Percentiles rank a stretch among this genome's conserved stretches.
phyloP scores from a whole-genome alignment of 2,797 vertebrate genomes.

The Oreochromis grahami region DNA sequence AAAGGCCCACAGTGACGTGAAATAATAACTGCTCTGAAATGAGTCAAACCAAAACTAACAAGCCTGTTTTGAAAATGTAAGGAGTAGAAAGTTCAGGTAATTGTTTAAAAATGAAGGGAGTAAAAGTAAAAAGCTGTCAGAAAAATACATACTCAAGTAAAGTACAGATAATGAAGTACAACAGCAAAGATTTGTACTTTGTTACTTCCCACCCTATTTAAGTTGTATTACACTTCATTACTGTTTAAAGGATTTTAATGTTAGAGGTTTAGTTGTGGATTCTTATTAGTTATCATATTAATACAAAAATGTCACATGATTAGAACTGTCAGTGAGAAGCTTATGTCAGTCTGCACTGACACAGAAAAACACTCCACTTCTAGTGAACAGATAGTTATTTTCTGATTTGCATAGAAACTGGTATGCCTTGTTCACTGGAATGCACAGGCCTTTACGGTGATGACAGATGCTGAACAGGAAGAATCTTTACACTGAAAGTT shows the following conservation, averaged over 20 bases:
- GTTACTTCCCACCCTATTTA: neutral
- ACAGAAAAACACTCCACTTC: neutral
- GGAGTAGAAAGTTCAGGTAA: neutral
- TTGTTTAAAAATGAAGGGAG: neutral
- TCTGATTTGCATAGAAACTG: neutral
- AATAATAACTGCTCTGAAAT: neutral
- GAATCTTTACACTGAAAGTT: neutral
- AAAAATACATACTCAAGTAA: neutral
- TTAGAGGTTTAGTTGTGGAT: neutral
- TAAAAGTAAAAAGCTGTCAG: neutral
- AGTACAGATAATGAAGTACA: neutral
- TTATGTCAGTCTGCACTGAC: accelerated
- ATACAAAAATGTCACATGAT: neutral
- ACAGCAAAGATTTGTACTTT: neutral
- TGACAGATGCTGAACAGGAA: neutral
- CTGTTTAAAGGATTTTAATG: neutral
- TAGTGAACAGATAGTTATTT: neutral
- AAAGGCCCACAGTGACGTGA: accelerated
- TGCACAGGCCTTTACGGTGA: neutral
- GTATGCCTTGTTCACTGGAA: neutral
- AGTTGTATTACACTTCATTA: neutral
- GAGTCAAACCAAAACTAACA: neutral
- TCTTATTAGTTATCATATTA: neutral
- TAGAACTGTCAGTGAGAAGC: neutral
- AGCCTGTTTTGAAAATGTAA: neutral